phyloP scores from a whole-genome alignment of 2,797 vertebrate species.

The Fundulus diaphanus region DNA sequence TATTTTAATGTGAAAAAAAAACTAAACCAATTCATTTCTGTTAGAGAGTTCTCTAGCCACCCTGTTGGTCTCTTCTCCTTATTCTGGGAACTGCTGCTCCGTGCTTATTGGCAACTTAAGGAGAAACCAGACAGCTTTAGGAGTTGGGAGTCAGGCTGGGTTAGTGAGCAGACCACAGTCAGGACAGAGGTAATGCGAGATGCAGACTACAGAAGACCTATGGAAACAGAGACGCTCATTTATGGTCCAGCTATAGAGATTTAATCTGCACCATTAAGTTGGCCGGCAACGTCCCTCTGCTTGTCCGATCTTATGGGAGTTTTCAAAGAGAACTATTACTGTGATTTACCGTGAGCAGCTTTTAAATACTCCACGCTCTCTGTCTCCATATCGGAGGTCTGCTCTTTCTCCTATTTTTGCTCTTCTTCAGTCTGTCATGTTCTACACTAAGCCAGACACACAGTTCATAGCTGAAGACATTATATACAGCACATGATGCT shows the following conservation, averaged over 20 bases:
- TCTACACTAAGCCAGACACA: conserved; percentile 25
- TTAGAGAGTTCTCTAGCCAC: not conserved
- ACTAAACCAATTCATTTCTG: not conserved
- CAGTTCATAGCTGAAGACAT: conserved; percentile 27
- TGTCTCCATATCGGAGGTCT: conserved; percentile 35
- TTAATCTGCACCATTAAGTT: conserved; percentile 70
- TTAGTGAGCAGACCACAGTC: conserved; percentile 61
- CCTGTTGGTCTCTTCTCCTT: conserved; percentile 14
- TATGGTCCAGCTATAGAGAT: conserved; percentile 71
- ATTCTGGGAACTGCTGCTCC: conserved; percentile 22
- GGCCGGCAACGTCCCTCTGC: conserved; percentile 45
- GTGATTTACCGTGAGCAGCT: conserved; percentile 68
- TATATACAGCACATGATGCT: conserved; percentile 15
- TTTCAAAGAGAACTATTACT: conserved; percentile 72
- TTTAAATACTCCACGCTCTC: conserved; percentile 41
- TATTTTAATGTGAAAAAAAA: not conserved
- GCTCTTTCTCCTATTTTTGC: conserved; percentile 36
- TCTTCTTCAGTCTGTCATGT: conserved; percentile 35
- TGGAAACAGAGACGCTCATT: conserved; percentile 63
- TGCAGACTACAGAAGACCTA: conserved; percentile 60
- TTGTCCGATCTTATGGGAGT: conserved; percentile 57
- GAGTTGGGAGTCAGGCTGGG: conserved; percentile 57
- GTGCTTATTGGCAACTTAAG: conserved; percentile 31
- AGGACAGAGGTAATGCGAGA: conserved; percentile 72
- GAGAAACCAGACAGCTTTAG: conserved; percentile 38